These are phyloP conservation scores for Pituophis catenifer DNA, from an alignment of 2,113 vertebrate genomes.

Conservation along the genomic window DNA sequence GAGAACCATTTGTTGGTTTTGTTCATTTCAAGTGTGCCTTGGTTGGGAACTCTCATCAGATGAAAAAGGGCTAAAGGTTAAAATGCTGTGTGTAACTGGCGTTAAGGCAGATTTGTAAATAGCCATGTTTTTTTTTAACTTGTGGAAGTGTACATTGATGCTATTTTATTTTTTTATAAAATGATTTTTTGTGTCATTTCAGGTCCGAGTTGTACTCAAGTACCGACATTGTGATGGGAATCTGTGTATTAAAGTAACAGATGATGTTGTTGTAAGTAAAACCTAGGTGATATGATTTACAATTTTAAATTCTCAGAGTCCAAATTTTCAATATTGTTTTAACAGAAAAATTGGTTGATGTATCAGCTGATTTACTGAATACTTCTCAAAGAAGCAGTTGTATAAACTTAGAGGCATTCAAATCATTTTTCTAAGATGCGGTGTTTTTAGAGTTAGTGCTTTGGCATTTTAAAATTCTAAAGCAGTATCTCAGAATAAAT, in stretches of 20 bases:
- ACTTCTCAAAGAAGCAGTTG: neutral
- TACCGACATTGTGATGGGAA: conserved; percentile 95
- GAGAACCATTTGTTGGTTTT: neutral
- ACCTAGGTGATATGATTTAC: neutral
- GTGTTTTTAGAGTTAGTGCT: neutral
- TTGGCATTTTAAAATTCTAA: neutral
- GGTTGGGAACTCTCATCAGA: neutral
- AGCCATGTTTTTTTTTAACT: accelerated
- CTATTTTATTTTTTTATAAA: conserved; percentile 24
- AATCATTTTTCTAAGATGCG: neutral
- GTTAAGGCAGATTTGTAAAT: neutral
- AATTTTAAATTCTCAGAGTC: neutral
- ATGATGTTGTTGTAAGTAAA: conserved; percentile 89
- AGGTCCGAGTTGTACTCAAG: conserved; percentile 95
- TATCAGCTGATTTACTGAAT: neutral
- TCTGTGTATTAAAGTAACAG: conserved; percentile 95
- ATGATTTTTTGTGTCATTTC: conserved; percentile 62
- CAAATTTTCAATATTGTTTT: neutral
- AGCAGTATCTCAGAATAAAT: neutral
- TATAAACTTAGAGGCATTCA: neutral
- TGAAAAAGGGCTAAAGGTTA: neutral
- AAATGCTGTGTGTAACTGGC: neutral
- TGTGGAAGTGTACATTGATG: neutral
- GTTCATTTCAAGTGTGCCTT: neutral
- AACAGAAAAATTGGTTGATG: neutral